Base-by-base conservation (phyloP, 2,113 vertebrate species). In the Python bivittatus region DNA sequence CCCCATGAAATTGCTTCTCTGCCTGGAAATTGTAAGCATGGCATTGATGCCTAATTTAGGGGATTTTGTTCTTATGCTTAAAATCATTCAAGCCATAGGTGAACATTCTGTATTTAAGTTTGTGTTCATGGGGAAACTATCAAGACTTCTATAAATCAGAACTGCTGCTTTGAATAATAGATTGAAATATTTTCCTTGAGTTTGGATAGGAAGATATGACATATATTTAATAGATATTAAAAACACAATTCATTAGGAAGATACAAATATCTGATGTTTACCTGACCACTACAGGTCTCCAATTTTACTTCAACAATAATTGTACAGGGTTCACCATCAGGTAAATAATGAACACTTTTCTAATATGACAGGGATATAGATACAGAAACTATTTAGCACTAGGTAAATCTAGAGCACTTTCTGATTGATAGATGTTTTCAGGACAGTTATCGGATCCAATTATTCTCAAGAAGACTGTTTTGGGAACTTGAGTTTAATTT, bases 301-400 rank as follows among this genome's bases (percentile, higher is more conserved):
- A 72, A 72, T 72, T 64, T 64, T 29, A 15, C 64, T 33, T 68
- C 29, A 72, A n/a, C n/a, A 6, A 17, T 72, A 38, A 72, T 38
- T 8, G 38, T 79, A 20, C 38, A 20, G 38, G 2, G 38, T 79
- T 79, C 20, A 79, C 48, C 27, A 64, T 42, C 1, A 27, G 23
- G 6, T 7, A 88, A 44, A 52, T 13, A 29, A 17, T 42, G 60
- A 22, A 88, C 48, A 61, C 2, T 3, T 93, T 92, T 93, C 85
- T 48, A 91, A 93, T 15, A 56, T 29, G 48, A 93, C 89, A 94
- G 72, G 92, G 94, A 64, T 61, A 84, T 57, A 68, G 23, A 68
- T 89, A 92, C 42, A 57, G 2, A 22, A 22, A 79, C 22, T 57
- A 91, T 88, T 88, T 86, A 13, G 60, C n/a, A 87, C 13, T 88